A percentile compares a stretch with the other conserved stretches of the same genome.
Evolutionary conservation across 2,888 invertebrate genomes (phyloP).

Genomic region (Cremastobaeus sp.): DNA sequence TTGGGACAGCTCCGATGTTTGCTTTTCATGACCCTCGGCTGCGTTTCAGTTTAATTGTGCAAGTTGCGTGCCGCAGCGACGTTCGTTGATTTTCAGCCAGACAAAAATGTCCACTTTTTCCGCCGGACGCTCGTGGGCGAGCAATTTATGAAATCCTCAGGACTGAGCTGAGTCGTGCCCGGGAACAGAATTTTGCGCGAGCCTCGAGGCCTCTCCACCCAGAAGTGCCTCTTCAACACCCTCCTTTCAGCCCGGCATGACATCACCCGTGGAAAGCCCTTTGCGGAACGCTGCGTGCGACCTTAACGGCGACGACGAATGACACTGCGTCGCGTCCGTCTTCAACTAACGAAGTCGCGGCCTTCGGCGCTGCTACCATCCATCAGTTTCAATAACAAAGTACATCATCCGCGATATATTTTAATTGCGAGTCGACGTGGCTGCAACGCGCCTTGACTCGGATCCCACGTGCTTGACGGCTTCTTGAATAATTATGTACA

Average conservation of each 20-base stretch:
- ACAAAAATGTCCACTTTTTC: too few species aligned
- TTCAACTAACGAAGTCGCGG: conserved; percentile 8
- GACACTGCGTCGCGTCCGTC: not conserved
- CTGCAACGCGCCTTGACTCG: not conserved
- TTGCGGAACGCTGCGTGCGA: not conserved
- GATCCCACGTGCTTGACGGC: not conserved
- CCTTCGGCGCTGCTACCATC: conserved; percentile 2
- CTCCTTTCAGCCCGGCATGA: conserved; percentile 11
- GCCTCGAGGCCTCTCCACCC: not conserved
- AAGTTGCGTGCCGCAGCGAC: conserved; percentile 22
- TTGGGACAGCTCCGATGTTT: conserved; percentile 9
- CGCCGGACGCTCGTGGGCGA: not conserved
- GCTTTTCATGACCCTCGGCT: conserved; percentile 1
- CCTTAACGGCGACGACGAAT: conserved; percentile 5
- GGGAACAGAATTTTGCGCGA: conserved; percentile 6
- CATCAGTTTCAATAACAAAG: conserved; percentile 20
- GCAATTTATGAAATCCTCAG: not conserved
- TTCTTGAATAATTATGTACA: not conserved
- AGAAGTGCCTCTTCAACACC: conserved; percentile 22
- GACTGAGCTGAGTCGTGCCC: not conserved
- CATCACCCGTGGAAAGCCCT: conserved; percentile 6
- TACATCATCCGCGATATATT: conserved; percentile 12
- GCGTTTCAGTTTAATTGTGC: conserved; percentile 11
- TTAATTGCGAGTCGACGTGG: conserved; percentile 22
- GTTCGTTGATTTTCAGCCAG: not conserved